phyloP scores from a whole-genome alignment of 2,888 invertebrate genomes.

The Therioaphis trifolii region DNA sequence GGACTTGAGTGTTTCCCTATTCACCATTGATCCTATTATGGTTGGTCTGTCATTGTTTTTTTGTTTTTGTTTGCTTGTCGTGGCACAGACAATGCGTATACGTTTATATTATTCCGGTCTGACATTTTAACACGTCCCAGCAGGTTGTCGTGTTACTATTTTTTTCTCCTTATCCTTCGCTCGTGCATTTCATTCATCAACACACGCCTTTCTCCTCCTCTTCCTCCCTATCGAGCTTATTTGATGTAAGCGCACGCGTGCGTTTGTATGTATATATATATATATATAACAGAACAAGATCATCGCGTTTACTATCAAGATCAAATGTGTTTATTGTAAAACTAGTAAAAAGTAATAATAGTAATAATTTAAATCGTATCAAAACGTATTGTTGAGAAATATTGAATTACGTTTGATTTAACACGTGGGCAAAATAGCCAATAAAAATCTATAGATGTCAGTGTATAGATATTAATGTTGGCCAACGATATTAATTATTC shows the following conservation, averaged over 20 bases:
- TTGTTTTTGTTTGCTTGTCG: conserved; percentile 52
- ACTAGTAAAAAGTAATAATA: neutral
- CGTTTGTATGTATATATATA: neutral
- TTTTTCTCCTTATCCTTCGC: conserved; percentile 39
- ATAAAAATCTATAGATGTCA: conserved; percentile 29
- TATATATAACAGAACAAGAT: conserved; percentile 48
- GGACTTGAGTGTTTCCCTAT: conserved; percentile 50
- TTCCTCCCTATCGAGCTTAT: neutral
- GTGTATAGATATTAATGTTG: too few relatives aligned
- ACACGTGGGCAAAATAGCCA: conserved; percentile 34
- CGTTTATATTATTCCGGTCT: conserved; percentile 56
- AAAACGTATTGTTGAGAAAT: neutral
- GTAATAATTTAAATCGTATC: neutral
- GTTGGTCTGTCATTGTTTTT: conserved; percentile 49
- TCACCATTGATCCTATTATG: conserved; percentile 49
- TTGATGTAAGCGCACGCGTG: conserved; percentile 6
- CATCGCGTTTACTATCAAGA: conserved; percentile 38
- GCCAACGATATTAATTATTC: too few relatives aligned
- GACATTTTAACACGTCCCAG: conserved; percentile 61
- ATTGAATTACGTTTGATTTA: conserved; percentile 13
- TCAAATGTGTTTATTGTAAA: conserved; percentile 10
- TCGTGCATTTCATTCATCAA: conserved; percentile 59
- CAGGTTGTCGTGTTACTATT: conserved; percentile 61
- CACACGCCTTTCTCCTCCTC: conserved; percentile 41
- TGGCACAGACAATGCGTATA: conserved; percentile 53